These are phyloP conservation scores for Tethya wilhelma DNA, from an alignment of 37 sponge, comb jelly and placozoan genomes.

Conservation along the genomic window DNA sequence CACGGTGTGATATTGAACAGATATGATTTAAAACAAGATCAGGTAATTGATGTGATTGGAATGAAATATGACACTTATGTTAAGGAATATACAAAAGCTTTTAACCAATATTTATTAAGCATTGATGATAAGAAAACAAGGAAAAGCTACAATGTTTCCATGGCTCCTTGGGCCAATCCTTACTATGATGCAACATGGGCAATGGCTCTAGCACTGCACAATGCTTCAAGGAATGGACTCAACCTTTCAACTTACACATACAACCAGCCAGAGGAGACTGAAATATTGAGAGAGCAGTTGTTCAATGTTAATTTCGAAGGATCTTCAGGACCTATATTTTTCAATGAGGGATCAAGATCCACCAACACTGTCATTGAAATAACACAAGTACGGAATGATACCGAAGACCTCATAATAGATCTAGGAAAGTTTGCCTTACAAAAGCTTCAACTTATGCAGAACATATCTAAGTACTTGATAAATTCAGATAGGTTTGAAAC, in stretches of 20 bases:
- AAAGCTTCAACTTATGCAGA: too few species aligned
- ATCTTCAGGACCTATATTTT: conserved; percentile 5
- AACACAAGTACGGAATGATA: not conserved
- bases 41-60: too few species aligned
- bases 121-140: too few species aligned
- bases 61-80: too few species aligned
- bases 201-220: conserved; percentile 25
- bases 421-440: too few species aligned
- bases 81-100: too few species aligned
- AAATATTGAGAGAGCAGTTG: not conserved
- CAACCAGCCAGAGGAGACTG: not conserved
- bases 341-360: not conserved
- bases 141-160: too few species aligned
- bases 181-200: conserved; percentile 55
- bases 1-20: conserved; percentile 20
- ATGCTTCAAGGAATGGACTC: conserved; percentile 2
- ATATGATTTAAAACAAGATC: conserved; percentile 2
- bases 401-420: not conserved
- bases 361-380: conserved; percentile 2
- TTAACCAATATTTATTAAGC: too few species aligned
- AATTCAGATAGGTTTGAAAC: too few species aligned
- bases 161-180: not conserved
- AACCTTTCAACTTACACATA: conserved; percentile 1
- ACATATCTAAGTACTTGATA: too few species aligned
- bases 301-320: conserved; percentile 1